These are phyloP conservation scores for Lordiphosa mommai DNA, from an alignment of 1,140 invertebrate species.

Conservation along the genomic window DNA sequence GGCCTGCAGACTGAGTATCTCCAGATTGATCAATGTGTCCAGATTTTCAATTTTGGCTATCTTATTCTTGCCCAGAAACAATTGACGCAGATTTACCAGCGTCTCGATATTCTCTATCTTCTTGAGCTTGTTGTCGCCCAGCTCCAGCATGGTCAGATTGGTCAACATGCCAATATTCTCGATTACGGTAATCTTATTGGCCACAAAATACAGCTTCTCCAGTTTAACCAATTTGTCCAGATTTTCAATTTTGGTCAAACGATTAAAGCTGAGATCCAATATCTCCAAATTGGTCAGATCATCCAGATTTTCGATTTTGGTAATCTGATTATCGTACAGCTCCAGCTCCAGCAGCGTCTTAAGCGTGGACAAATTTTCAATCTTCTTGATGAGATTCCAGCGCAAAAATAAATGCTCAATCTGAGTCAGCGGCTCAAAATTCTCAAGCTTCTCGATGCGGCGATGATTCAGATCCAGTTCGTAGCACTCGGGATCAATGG, in stretches of 20 bases:
- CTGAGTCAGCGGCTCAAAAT: conserved; percentile 87
- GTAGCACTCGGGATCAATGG: conserved; percentile 72
- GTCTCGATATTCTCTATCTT: conserved; percentile 92
- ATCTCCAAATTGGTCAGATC: conserved; percentile 92
- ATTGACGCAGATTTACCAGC: conserved; percentile 86
- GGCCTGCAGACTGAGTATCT: conserved; percentile 93
- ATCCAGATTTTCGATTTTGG: conserved; percentile 93
- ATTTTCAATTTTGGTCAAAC: conserved; percentile 93
- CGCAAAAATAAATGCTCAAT: conserved; percentile 90
- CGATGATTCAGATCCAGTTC: conserved; percentile 91
- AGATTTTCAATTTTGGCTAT: conserved; percentile 94
- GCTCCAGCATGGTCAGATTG: conserved; percentile 91
- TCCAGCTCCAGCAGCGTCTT: conserved; percentile 92
- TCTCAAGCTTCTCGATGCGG: conserved; percentile 89
- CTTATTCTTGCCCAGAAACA: conserved; percentile 98
- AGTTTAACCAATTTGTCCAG: conserved; percentile 90
- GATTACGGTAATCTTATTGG: conserved; percentile 95
- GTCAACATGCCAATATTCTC: conserved; percentile 92
- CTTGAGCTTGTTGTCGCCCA: conserved; percentile 93
- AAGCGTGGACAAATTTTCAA: conserved; percentile 91
- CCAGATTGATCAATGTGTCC: conserved; percentile 87
- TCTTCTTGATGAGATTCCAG: conserved; percentile 97
- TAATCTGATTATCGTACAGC: conserved; percentile 98
- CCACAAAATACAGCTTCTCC: conserved; percentile 93
- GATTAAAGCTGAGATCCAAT: conserved; percentile 98